A percentile compares a stretch with the other conserved stretches of the same genome.
phyloP scores from a whole-genome alignment of 2,797 vertebrate species.

The Scyliorhinus canicula region DNA sequence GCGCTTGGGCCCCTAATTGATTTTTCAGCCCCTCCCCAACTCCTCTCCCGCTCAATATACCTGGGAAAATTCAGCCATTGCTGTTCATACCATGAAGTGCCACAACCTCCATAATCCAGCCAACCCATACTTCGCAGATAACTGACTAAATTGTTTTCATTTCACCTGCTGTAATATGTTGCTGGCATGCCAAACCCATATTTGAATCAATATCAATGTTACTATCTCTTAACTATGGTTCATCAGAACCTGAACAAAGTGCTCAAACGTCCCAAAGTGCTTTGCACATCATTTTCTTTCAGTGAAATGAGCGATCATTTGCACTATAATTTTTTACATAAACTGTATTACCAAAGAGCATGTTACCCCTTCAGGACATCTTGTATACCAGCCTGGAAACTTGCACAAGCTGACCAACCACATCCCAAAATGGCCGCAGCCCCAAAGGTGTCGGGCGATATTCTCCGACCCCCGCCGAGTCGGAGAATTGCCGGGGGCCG shows the following conservation, averaged over 20 bases:
- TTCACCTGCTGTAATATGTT: not conserved
- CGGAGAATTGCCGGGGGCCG: no score
- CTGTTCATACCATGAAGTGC: no score
- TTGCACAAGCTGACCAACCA: not conserved
- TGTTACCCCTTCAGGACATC: not conserved
- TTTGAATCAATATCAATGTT: not conserved
- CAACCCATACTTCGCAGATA: not conserved
- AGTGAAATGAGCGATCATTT: not conserved
- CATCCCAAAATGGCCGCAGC: not conserved
- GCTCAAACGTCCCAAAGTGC: not conserved
- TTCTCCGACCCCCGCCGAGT: no score
- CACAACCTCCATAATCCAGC: not conserved
- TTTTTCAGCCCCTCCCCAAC: no score
- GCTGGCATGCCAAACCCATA: not conserved
- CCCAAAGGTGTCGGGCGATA: not conserved
- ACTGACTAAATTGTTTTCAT: not conserved
- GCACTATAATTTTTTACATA: not conserved
- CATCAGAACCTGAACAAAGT: not conserved
- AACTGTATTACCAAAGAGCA: not conserved
- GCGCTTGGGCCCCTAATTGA: no score
- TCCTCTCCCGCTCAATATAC: no score
- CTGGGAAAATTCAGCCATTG: no score
- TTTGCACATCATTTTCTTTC: not conserved
- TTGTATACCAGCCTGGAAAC: not conserved
- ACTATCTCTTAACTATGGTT: not conserved